Evolutionary conservation across 2,888 invertebrate genomes (phyloP), one percentile per base, ranked within the genome.

Genomic region (Venustoraphidia nigricollis): DNA sequence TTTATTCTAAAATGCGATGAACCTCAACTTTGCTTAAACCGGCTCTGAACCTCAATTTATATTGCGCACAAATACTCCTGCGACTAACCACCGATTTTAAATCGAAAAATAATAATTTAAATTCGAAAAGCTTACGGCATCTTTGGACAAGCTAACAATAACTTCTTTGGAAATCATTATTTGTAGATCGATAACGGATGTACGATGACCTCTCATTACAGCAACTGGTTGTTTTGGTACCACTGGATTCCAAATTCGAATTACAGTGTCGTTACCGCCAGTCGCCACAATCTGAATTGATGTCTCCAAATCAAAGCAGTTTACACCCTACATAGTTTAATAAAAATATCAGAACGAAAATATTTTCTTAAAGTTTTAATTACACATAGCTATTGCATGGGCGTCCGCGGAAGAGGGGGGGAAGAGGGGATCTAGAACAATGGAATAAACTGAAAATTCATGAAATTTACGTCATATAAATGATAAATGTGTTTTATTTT

Each of bases 241-340:
- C 8, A 68, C 66, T 1, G 68, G 66, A 59, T 75, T 76, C 78
- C 78, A 79, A 36, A 79, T 58, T 2, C 76, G 66, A 5, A 79
- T 67, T 0, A 60, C 55, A 8, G 74, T 73, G 56, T 76, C 75
- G 2, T 66, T 61, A 42, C 76, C 70, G 17, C 79, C 79, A 0
- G 76, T 75, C 2, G 70, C 72, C 35, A 79, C 56, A 39, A 76
- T 55, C 48, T 71, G 73, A 2, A 72, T 62, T 0, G 62, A 56
- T 1, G 65, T 62, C 9, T 72, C 72, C 38, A 69, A 57, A 55
- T 71, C 70, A 63, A 78, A 78, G 55, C 77, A 76, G 36, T 67
- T 69, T 2, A 75, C 69, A 5, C 79, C 79, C 79, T 79, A 53
- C 27, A 27, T 27, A 27, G 27, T 27, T 27, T 27, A 6, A 17